Evolutionary conservation across 2,888 invertebrate species (phyloP), one percentile per base, ranked within the genome.

Genomic region (Drosophila phalerata): DNA sequence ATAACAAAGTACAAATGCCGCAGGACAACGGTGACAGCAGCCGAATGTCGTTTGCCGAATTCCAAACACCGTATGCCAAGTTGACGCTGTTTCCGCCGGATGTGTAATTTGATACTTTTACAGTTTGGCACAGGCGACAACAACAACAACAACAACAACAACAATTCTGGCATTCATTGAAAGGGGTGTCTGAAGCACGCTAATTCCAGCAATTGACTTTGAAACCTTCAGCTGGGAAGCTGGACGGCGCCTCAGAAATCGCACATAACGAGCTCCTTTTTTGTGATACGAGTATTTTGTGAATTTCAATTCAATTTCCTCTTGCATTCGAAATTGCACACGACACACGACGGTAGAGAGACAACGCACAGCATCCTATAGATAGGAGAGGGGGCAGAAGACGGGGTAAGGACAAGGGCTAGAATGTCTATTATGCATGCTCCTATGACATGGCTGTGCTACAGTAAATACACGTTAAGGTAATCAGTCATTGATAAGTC

Each of bases 281-380:
- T 82, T 77, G 78, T 78, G 55, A 77, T 69, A 34, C 34, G 34
- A 34, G 77, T 69, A 77, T 81, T 81, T 79, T 86, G 72, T 73
- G 86, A 82, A 90, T 90, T 91, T 86, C 84, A 91, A 90, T 90
- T 90, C 89, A 88, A 90, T 91, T 89, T 90, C 90, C 90, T 88
- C 69, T 77, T 82, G 83, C 67, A 80, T 80, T 78, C 74, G 78
- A 81, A 86, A 86, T 81, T 73, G 68, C 55, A 66, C 69, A 19
- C 75, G 37, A 49, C 37, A 51, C 30, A 38, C 37, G 45, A n/a
- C n/a, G n/a, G n/a, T 22, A 38, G 17, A 15, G 13, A 48, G 10
- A 53, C 17, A 25, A 5, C 15, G 15, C 9, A 56, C 28, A 15
- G 28, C 34, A 43, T n/a, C n/a, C n/a, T n/a, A n/a, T 25, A 40